phyloP scores from a whole-genome alignment of 2,888 invertebrate species.

The Nematopogon swammerdamellus region DNA sequence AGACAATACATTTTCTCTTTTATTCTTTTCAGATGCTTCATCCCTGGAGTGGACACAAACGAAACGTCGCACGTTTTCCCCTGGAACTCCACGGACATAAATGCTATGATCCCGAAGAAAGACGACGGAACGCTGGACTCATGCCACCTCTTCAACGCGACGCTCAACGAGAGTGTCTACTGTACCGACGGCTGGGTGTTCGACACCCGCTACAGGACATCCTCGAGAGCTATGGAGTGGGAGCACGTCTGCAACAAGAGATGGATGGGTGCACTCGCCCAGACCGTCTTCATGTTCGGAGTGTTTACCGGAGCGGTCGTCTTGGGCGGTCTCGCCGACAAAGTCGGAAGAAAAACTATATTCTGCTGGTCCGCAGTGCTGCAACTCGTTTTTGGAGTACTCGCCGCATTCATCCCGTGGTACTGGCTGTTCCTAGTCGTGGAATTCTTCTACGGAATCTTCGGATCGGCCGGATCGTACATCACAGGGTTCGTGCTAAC shows the following conservation, averaged over 20 bases:
- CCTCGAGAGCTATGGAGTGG: slow-evolving; percentile 80
- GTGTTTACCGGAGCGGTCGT: slow-evolving; percentile 81
- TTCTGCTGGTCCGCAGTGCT: slow-evolving; percentile 77
- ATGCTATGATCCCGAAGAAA: slow-evolving; percentile 55
- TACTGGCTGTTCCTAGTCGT: slow-evolving; percentile 68
- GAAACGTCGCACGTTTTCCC: slow-evolving; percentile 35
- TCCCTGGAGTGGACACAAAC: slow-evolving; percentile 60
- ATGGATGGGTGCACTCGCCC: slow-evolving; percentile 80
- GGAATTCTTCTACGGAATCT: slow-evolving; percentile 72
- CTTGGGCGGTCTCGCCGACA: slow-evolving; percentile 79
- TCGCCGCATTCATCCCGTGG: slow-evolving; percentile 75
- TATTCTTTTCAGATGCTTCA: slow-evolving; percentile 52
- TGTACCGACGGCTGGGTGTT: slow-evolving; percentile 62
- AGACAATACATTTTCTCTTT: too few species aligned
- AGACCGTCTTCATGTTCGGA: slow-evolving; percentile 79
- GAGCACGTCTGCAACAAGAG: slow-evolving; percentile 72
- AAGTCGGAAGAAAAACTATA: slow-evolving; percentile 76
- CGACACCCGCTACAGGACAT: slow-evolving; percentile 68
- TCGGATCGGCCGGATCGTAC: slow-evolving; percentile 79
- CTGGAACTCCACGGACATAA: slow-evolving; percentile 56
- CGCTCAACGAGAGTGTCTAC: slow-evolving; percentile 22
- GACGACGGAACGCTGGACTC: slow-evolving; percentile 53
- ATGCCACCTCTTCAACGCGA: slow-evolving; percentile 52
- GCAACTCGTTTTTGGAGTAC: slow-evolving; percentile 67
- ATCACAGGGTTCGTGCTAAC: slow-evolving; percentile 66